Evolutionary conservation across 2,797 vertebrate species (phyloP), one percentile per base, ranked within the genome.

Genomic region (Zenarchopterus dispar): DNA sequence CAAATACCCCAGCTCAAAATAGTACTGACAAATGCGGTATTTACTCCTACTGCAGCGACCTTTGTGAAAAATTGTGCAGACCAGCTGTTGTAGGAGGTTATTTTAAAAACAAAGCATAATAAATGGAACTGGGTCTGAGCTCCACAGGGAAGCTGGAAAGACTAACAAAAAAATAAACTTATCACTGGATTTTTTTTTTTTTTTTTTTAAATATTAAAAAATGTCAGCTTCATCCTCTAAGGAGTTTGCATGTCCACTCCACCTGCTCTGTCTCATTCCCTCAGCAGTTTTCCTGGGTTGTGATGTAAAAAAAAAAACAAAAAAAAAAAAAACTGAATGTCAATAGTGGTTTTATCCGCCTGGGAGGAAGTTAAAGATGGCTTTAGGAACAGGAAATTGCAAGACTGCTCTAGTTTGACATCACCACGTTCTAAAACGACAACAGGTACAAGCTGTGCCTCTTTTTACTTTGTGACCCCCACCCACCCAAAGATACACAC

Each of bases 371-470:
- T 54, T 28, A 59, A 42, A 70, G 83, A 89, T 81, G 85, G 86
- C 84, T 89, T 88, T 88, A 84, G 85, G 87, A 89, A 54, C 69
- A 61, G 78, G 81, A 80, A 76, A 69, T 16, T 23, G 75, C 78
- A 88, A 84, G 78, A 91, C 91, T 89, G 88, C 85, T 91, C 90
- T 91, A 91, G 73, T 82, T 89, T 70, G 75, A 90, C 82, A 86
- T 87, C 82, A 89, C 84, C 89, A 91, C 89, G 74, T 85, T 89
- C 87, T 91, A 92, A 89, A 83, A 90, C 78, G 56, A 91, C 88
- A 85, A 91, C 83, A 89, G 86, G 85, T 82, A 91, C 59, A 77
- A 88, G 87, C 81, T 26, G 82, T 85, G 88, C 84, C 85, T 87
- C 73, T 77, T 83, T 74, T 82, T 82, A 80, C 79, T 62, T 78